These are phyloP conservation scores for Octonoba sinensis DNA, from an alignment of 2,888 invertebrate species.

Conservation along the genomic window DNA sequence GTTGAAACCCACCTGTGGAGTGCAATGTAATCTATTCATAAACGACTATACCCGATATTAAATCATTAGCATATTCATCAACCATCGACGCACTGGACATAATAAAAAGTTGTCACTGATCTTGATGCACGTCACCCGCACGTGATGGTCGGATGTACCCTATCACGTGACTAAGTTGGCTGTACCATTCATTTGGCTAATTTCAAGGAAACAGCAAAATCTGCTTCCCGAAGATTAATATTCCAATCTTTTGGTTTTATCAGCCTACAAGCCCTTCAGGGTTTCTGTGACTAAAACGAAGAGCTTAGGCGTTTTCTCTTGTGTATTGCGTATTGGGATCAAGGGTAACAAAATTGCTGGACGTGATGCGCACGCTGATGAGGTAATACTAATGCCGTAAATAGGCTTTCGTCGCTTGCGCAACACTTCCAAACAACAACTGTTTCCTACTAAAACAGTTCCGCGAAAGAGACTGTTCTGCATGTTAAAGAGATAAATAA, in stretches of 20 bases:
- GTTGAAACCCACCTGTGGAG: too few relatives aligned
- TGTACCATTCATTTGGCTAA: conserved; percentile 27
- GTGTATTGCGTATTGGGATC: conserved; percentile 41
- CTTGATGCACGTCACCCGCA: background rate
- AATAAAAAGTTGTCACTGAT: too few relatives aligned
- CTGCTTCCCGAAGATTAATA: conserved; percentile 21
- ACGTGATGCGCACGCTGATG: conserved; percentile 5
- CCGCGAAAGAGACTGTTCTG: background rate
- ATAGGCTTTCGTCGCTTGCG: too few relatives aligned
- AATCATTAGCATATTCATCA: too few relatives aligned
- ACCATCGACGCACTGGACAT: too few relatives aligned
- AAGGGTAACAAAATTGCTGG: conserved; percentile 28
- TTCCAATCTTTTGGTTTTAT: conserved; percentile 20
- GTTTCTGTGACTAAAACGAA: background rate
- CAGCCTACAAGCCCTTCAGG: conserved; percentile 5
- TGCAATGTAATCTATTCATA: too few relatives aligned
- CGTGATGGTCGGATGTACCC: conserved; percentile 32
- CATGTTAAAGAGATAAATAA: background rate
- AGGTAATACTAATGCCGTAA: too few relatives aligned
- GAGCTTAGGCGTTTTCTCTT: conserved; percentile 23
- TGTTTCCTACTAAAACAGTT: too few relatives aligned
- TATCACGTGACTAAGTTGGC: background rate
- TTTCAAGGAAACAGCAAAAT: conserved; percentile 8
- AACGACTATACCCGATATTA: too few relatives aligned
- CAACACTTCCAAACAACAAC: too few relatives aligned